Percentiles rank a stretch among this genome's conserved stretches.
Conservation (phyloP, 2,113 vertebrate genomes). For the Saiga tatarica region DNA sequence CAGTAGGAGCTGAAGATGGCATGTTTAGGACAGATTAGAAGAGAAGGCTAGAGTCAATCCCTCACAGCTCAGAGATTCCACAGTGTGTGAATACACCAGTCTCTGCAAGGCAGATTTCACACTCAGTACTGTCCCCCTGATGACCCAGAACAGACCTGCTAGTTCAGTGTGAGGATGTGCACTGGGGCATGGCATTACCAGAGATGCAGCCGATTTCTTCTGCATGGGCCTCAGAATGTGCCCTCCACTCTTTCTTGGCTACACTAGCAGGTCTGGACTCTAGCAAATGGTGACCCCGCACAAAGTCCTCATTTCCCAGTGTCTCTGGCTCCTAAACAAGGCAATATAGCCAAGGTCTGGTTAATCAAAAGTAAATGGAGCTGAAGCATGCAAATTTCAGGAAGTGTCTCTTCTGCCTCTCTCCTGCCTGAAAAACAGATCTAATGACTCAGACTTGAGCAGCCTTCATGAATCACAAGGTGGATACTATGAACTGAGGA, state of each 20-base stretch:
- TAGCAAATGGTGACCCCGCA: neutral
- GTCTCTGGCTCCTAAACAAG: no score
- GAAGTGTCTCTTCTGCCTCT: neutral
- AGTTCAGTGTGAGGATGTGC: neutral
- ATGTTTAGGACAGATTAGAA: neutral
- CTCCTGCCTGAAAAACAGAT: neutral
- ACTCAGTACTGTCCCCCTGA: neutral
- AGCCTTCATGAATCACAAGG: neutral
- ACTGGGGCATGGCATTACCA: neutral
- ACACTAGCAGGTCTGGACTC: neutral
- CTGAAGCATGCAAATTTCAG: neutral
- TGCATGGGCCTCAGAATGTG: neutral
- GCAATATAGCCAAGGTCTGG: neutral
- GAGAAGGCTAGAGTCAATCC: neutral
- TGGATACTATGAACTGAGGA: neutral
- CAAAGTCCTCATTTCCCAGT: neutral
- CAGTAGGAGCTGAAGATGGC: neutral
- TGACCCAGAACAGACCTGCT: neutral
- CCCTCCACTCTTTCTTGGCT: neutral
- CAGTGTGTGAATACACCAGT: neutral
- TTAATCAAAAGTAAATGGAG: neutral
- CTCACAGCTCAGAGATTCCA: neutral
- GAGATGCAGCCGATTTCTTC: neutral
- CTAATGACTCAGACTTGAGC: neutral
- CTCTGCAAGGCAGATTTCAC: neutral